Evolutionary conservation across 2,797 vertebrate genomes (phyloP).

Genomic region (Thunnus albacares): DNA sequence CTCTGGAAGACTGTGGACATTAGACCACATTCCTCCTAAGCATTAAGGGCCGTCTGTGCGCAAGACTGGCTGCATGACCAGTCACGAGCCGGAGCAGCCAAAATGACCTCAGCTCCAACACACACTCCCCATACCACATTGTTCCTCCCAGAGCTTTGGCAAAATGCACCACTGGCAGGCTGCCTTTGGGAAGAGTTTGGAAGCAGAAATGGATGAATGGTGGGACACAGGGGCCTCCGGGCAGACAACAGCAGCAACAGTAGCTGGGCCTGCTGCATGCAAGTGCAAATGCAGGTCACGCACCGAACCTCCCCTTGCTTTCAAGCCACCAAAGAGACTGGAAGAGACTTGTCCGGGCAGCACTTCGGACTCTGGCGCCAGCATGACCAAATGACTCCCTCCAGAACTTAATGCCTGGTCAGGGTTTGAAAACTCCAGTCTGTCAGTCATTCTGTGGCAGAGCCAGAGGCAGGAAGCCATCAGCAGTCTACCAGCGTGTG

Average conservation of each 20-base stretch:
- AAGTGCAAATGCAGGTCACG: constrained; percentile 90
- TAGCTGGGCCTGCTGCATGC: constrained; percentile 83
- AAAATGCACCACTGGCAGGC: constrained; percentile 78
- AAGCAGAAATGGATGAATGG: constrained; percentile 82
- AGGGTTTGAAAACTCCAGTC: constrained; percentile 75
- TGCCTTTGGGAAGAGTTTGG: constrained; percentile 81
- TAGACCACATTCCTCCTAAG: constrained; percentile 75
- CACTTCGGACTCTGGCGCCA: constrained; percentile 83
- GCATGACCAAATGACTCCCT: constrained; percentile 81
- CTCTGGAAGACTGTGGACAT: constrained; percentile 63
- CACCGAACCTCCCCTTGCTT: constrained; percentile 85
- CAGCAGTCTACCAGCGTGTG: constrained; percentile 66
- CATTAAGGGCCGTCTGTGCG: constrained; percentile 69
- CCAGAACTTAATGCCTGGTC: constrained; percentile 84
- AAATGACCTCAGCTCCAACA: constrained; percentile 76
- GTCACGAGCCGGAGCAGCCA: constrained; percentile 83
- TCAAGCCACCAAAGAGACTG: constrained; percentile 84
- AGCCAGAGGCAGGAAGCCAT: constrained; percentile 82
- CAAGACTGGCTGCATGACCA: constrained; percentile 85
- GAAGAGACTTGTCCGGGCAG: constrained; percentile 86
- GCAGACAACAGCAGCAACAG: constrained; percentile 86
- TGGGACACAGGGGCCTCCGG: constrained; percentile 80
- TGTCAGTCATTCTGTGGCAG: constrained; percentile 82
- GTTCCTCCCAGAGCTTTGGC: constrained; percentile 76
- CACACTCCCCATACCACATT: constrained; percentile 66